A percentile compares a stretch with the other conserved stretches of the same genome.
Evolutionary conservation across 2,113 vertebrate genomes (phyloP).

Genomic region (Candoia aspera): DNA sequence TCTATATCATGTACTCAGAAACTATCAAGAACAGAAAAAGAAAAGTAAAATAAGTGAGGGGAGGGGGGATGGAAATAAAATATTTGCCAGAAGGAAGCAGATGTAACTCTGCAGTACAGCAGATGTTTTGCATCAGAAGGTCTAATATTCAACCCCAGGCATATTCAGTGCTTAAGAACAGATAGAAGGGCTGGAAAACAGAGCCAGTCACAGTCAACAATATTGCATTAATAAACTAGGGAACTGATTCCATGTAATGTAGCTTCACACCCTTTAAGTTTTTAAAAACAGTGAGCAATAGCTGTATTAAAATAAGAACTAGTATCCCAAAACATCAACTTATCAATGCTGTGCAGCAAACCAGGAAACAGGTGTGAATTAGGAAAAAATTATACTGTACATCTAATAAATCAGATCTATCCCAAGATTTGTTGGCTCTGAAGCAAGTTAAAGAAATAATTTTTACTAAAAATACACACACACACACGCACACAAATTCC

Average conservation of each 20-base stretch:
- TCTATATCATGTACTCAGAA: background rate
- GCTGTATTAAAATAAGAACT: conserved; percentile 1
- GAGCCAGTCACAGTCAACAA: background rate
- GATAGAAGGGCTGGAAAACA: background rate
- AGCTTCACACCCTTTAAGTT: background rate
- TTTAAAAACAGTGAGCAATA: background rate
- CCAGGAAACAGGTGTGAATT: background rate
- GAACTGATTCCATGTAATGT: background rate
- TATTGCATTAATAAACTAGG: background rate
- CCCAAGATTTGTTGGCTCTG: background rate
- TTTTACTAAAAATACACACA: conserved; percentile 9
- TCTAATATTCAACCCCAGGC: background rate
- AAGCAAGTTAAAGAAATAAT: background rate
- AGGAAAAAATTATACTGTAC: conserved; percentile 3
- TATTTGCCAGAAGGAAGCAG: background rate
- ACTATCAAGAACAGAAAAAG: background rate
- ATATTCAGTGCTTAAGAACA: background rate
- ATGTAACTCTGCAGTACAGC: background rate
- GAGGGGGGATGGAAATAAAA: background rate
- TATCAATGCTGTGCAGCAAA: background rate
- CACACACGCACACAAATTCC: too few relatives aligned
- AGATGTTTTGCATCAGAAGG: background rate
- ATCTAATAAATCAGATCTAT: background rate
- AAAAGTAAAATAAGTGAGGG: background rate
- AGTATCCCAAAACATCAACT: background rate